phyloP scores from a whole-genome alignment of 2,113 vertebrate genomes.

The Oryzias woworae region DNA sequence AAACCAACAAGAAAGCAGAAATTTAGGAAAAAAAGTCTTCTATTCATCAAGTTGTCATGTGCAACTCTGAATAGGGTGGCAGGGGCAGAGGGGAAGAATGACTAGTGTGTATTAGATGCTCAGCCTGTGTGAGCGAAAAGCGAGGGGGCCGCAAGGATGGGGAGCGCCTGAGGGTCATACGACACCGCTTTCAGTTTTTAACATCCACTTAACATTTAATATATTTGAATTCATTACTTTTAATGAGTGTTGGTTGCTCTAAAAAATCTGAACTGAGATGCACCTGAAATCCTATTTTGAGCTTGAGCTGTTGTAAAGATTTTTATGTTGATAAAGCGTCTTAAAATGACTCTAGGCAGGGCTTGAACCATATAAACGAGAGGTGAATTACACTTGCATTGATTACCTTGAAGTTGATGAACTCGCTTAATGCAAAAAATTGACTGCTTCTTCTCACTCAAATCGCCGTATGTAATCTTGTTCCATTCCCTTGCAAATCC shows the following conservation, averaged over 20 bases:
- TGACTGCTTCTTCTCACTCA: constrained; percentile 1
- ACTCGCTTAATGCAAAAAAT: constrained; percentile 3
- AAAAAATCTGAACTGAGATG: constrained; percentile 12
- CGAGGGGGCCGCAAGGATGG: no score
- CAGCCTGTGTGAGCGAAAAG: no score
- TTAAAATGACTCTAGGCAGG: constrained; percentile 18
- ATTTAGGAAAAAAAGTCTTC: no score
- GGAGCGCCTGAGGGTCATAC: no score
- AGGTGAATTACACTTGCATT: background rate
- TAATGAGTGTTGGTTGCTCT: background rate
- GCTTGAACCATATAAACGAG: constrained; percentile 5
- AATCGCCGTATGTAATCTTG: background rate
- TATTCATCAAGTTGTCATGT: no score
- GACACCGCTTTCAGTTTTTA: no score
- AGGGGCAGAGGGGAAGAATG: no score
- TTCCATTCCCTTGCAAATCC: constrained; percentile 1
- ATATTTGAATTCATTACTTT: background rate
- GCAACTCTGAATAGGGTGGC: no score
- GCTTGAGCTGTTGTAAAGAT: constrained; percentile 4
- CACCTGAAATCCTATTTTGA: constrained; percentile 10
- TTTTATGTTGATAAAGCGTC: background rate
- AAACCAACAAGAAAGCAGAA: no score
- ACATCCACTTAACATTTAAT: no score
- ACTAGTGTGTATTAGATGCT: no score
- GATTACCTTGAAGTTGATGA: constrained; percentile 21